Evolutionary conservation across 2,797 vertebrate genomes (phyloP), one percentile per base, ranked within the genome.

Genomic region (Acridotheres tristis): DNA sequence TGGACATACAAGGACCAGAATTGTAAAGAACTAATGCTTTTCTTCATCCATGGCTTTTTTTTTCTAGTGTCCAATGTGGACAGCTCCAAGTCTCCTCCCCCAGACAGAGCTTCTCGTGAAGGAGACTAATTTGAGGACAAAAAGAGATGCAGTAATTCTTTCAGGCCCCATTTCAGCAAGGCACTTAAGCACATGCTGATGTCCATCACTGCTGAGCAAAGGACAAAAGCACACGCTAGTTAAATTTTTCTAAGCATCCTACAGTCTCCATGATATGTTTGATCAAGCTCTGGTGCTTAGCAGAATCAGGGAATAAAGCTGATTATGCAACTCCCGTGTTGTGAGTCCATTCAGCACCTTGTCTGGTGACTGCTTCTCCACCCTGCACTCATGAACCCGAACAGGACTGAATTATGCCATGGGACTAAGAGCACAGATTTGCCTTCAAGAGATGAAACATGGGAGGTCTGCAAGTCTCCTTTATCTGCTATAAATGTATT

Each of bases 181-280:
- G 92, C 92, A 94, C 92, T 95, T 89, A 32, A 78, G 91, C 82
- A 93, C 51, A 58, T 27, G 85, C 83, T 75, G 77, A 77, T 85
- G 78, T 72, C 7, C 0, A 58, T 63, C 20, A 10, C 42, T 86
- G 53, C 66, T 63, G 50, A 76, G 88, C 66, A 66, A 89, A 81
- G 55, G 87, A 92, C 89, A 93, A 73, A 75, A 92, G 66, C 73
- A 78, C 29, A 14, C 0, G 43, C 78, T 72, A 59, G 48, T 53
- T 50, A 53, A 62, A 73, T 22, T 55, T 18, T 18, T 5, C 11
- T 62, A 6, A 13, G 68, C 87, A 77, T 92, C 73, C 69, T 84
- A 2, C 10, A 36, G n/a, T 21, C 73, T 50, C 85, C 85, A 10
- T 48, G 25, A 75, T 22, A 25, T 13, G 34, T 11, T 14, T 47